Percentiles rank a stretch among this genome's conserved stretches.
These are phyloP conservation scores for Vombatus ursinus DNA, from an alignment of 2,113 vertebrate species.

Conservation along the genomic window DNA sequence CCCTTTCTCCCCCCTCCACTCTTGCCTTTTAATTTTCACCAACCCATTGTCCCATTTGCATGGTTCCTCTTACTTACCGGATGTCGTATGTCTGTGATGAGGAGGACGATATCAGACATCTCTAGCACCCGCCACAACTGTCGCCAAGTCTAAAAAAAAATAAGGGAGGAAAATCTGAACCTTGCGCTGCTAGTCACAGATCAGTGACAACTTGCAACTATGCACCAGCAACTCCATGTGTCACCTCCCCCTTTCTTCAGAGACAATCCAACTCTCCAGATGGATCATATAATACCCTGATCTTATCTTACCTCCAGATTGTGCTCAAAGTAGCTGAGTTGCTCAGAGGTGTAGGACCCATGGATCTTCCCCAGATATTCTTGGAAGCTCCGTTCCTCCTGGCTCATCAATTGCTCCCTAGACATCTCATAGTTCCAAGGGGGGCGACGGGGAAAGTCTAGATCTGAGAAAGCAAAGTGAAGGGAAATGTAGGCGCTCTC, in stretches of 20 bases:
- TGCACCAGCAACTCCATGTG: background rate
- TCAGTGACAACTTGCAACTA: background rate
- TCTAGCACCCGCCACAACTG: conserved; percentile 96
- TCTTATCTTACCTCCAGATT: conserved; percentile 90
- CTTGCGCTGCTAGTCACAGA: background rate
- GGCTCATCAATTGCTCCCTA: conserved; percentile 87
- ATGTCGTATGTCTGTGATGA: conserved; percentile 93
- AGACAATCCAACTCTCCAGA: background rate
- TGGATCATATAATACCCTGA: background rate
- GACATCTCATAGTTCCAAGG: conserved; percentile 93
- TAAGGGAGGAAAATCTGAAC: background rate
- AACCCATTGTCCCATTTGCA: background rate
- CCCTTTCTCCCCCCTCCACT: background rate
- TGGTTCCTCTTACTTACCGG: conserved; percentile 83
- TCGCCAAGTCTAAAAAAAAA: conserved; percentile 90
- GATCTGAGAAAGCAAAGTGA: conserved; percentile 78
- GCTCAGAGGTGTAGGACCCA: conserved; percentile 85
- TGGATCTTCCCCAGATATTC: conserved; percentile 90
- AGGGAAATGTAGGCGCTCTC: background rate
- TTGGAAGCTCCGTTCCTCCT: conserved; percentile 91
- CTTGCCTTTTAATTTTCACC: background rate
- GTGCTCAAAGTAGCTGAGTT: conserved; percentile 95
- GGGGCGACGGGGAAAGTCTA: conserved; percentile 91
- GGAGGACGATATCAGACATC: conserved; percentile 94
- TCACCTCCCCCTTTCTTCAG: background rate